Percentiles rank a stretch among this genome's conserved stretches.
phyloP scores from a whole-genome alignment of 2,113 vertebrate genomes.

The Progne subis region DNA sequence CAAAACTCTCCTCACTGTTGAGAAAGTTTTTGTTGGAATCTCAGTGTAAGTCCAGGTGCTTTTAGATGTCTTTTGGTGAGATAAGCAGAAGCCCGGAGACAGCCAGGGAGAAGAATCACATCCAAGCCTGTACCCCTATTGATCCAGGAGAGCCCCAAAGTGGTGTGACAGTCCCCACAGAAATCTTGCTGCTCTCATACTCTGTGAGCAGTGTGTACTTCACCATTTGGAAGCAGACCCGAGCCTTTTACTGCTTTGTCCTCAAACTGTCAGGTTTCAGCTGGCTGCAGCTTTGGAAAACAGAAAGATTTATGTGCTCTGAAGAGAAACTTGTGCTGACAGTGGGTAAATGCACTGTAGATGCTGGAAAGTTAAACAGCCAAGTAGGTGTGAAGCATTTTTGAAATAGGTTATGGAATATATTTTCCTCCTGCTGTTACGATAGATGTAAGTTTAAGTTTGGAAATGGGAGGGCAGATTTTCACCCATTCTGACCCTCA shows the following conservation, averaged over 20 bases:
- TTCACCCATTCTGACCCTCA: accelerated
- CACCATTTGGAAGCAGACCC: constrained; percentile 20
- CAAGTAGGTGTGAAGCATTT: neutral
- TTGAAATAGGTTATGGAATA: neutral
- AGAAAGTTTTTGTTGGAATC: neutral
- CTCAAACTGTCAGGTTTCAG: constrained; percentile 61
- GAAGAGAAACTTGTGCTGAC: neutral
- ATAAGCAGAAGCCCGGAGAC: neutral
- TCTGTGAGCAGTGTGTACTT: neutral
- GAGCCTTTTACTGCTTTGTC: constrained; percentile 28
- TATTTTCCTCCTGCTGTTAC: neutral
- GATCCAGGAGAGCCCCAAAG: neutral
- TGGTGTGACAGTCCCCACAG: neutral
- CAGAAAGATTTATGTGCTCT: constrained; percentile 30
- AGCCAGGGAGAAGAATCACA: neutral
- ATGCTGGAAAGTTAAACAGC: neutral
- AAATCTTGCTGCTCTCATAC: neutral
- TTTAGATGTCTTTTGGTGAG: neutral
- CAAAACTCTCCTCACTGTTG: neutral
- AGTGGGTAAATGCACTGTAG: neutral
- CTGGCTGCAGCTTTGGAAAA: constrained; percentile 46
- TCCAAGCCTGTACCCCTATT: accelerated
- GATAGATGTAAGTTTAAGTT: neutral
- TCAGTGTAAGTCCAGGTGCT: neutral
- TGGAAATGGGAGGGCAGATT: neutral